Evolutionary conservation across 2,888 invertebrate genomes (phyloP).

Genomic region (Yponomeuta malinellus): DNA sequence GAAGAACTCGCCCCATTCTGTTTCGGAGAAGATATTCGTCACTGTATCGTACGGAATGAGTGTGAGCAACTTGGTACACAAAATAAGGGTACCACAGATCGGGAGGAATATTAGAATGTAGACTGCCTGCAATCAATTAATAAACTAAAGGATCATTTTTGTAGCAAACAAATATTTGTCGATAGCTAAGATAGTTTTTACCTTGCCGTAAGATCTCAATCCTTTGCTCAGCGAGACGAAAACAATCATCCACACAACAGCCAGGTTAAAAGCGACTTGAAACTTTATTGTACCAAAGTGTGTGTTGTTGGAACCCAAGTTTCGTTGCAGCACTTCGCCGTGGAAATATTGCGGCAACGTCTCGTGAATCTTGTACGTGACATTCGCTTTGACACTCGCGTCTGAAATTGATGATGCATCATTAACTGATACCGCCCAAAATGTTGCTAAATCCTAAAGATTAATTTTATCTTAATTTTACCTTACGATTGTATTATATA

Average conservation of each 20-base stretch:
- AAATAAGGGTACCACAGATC: conserved; percentile 82
- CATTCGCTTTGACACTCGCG: conserved; percentile 38
- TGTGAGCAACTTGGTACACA: conserved; percentile 85
- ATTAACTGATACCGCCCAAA: too few relatives aligned
- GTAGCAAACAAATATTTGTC: too few relatives aligned
- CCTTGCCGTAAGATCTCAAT: conserved; percentile 88
- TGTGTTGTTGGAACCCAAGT: conserved; percentile 43
- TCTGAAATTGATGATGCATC: conserved; percentile 33
- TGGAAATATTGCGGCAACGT: conserved; percentile 91
- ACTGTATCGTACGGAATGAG: conserved; percentile 80
- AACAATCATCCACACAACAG: conserved; percentile 92
- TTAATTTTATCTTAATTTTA: too few relatives aligned
- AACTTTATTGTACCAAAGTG: conserved; percentile 83
- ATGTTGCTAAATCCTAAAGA: too few relatives aligned
- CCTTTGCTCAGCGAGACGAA: conserved; percentile 93
- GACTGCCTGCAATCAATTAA: conserved; percentile 67
- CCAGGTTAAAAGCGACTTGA: conserved; percentile 92
- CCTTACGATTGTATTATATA: too few relatives aligned
- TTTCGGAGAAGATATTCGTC: conserved; percentile 84
- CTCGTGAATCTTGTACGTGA: conserved; percentile 73
- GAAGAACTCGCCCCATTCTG: conserved; percentile 90
- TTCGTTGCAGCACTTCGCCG: conserved; percentile 84
- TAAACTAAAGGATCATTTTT: background rate
- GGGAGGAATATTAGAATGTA: conserved; percentile 87
- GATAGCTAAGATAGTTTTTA: conserved; percentile 35